These are phyloP conservation scores for Drosophila nigrodunni DNA, from an alignment of 1,140 invertebrate genomes.

Conservation along the genomic window DNA sequence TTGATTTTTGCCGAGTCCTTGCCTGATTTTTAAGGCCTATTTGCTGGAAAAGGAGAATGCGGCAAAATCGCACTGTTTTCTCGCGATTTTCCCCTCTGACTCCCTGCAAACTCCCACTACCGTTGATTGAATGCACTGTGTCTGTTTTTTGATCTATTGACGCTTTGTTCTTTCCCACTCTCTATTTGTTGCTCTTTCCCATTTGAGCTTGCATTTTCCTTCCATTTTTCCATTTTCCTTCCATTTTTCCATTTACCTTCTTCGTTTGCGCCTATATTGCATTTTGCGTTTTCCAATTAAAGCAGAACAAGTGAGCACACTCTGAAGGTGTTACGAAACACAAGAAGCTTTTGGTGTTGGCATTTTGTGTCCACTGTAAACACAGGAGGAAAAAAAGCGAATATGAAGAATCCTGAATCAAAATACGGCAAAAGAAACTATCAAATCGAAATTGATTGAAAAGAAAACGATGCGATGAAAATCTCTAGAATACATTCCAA, in stretches of 20 bases:
- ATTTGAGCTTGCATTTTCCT: neutral
- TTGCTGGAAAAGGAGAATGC: constrained; percentile 12
- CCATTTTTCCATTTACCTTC: neutral
- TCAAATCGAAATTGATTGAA: neutral
- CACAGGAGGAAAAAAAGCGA: neutral
- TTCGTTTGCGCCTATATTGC: constrained; percentile 69
- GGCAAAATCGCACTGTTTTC: constrained; percentile 1
- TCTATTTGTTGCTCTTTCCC: constrained; percentile 6
- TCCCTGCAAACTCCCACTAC: neutral
- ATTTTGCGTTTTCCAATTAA: constrained; percentile 79
- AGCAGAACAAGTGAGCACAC: constrained; percentile 62
- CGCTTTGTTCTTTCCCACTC: constrained; percentile 20
- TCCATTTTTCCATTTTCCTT: neutral
- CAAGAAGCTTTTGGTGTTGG: constrained; percentile 1
- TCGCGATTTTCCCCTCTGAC: constrained; percentile 46
- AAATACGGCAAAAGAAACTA: neutral
- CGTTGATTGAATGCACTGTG: constrained; percentile 39
- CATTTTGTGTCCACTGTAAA: constrained; percentile 1
- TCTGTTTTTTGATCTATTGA: constrained; percentile 73
- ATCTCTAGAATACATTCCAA: neutral
- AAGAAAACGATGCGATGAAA: neutral
- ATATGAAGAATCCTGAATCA: neutral
- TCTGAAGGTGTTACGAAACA: neutral
- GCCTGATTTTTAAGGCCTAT: constrained; percentile 54
- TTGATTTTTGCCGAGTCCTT: constrained; percentile 64